Evolutionary conservation across 2,888 invertebrate species (phyloP).

Genomic region (Polydrusus cervinus): DNA sequence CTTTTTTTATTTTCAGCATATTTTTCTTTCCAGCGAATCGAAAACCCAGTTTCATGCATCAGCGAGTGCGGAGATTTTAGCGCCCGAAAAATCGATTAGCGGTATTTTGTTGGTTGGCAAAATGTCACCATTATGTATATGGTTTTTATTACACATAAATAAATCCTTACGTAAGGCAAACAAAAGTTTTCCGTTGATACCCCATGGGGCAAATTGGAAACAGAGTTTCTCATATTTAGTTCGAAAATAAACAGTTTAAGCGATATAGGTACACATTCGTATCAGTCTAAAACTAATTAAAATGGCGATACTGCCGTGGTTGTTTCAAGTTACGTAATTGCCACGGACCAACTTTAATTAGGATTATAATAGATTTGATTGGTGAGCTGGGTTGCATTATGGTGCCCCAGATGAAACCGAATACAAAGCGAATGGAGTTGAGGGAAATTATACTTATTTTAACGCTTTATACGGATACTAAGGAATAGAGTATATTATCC

Average conservation of each 20-base stretch:
- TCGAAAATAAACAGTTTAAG: constrained; percentile 46
- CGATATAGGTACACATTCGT: constrained; percentile 36
- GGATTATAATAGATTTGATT: constrained; percentile 48
- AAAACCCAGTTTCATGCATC: too few relatives aligned
- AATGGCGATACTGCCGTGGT: constrained; percentile 45
- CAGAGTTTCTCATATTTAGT: constrained; percentile 33
- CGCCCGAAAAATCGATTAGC: too few relatives aligned
- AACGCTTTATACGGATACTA: background rate
- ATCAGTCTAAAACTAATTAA: constrained; percentile 49
- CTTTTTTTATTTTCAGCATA: too few relatives aligned
- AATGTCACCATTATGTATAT: too few relatives aligned
- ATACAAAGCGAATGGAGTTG: constrained; percentile 33
- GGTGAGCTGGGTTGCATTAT: constrained; percentile 47
- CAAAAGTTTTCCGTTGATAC: background rate
- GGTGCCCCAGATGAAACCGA: constrained; percentile 30
- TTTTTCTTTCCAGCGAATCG: too few relatives aligned
- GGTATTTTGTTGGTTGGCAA: too few relatives aligned
- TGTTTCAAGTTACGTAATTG: constrained; percentile 51
- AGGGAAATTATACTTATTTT: constrained; percentile 25
- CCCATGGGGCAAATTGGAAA: constrained; percentile 29
- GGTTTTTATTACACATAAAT: too few relatives aligned
- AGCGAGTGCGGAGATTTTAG: too few relatives aligned
- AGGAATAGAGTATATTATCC: too few relatives aligned
- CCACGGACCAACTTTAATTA: constrained; percentile 46
- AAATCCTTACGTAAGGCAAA: too few relatives aligned